These are phyloP conservation scores for Clusia tigrina DNA, from an alignment of 2,888 invertebrate species.

Conservation along the genomic window DNA sequence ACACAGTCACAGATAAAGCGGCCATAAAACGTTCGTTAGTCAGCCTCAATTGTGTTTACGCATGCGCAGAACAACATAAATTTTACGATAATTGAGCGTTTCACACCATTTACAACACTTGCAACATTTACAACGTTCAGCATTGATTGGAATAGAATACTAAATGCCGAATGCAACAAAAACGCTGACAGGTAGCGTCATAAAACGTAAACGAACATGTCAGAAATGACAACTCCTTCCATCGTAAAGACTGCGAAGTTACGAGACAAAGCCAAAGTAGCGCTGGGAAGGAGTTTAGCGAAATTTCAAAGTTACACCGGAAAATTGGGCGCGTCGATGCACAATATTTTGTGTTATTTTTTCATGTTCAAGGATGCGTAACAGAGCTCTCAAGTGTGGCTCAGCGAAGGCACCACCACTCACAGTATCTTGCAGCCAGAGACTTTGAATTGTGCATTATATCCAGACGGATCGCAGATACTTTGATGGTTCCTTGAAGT, in stretches of 20 bases:
- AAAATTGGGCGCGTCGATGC: too few species aligned
- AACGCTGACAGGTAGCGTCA: constrained; percentile 28
- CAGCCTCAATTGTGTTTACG: not conserved
- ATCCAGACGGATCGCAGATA: too few species aligned
- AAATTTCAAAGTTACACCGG: too few species aligned
- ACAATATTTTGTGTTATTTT: not conserved
- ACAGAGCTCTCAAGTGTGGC: too few species aligned
- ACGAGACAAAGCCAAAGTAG: constrained; percentile 42
- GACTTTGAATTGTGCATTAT: too few species aligned
- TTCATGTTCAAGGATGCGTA: not conserved
- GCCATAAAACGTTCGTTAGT: not conserved
- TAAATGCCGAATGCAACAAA: constrained; percentile 1
- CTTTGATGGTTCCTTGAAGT: too few species aligned
- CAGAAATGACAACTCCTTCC: constrained; percentile 57
- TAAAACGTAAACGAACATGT: constrained; percentile 53
- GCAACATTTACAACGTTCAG: constrained; percentile 1
- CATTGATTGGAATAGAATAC: not conserved
- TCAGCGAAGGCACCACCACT: too few species aligned
- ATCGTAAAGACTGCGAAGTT: constrained; percentile 54
- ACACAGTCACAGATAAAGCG: not conserved
- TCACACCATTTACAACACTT: constrained; percentile 50
- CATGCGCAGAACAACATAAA: constrained; percentile 49
- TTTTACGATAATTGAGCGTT: constrained; percentile 59
- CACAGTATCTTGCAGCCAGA: too few species aligned
- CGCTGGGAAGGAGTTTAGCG: too few species aligned